A percentile compares a stretch with the other conserved stretches of the same genome.
Evolutionary conservation across 2,113 vertebrate genomes (phyloP).

Genomic region (Microtus oregoni): DNA sequence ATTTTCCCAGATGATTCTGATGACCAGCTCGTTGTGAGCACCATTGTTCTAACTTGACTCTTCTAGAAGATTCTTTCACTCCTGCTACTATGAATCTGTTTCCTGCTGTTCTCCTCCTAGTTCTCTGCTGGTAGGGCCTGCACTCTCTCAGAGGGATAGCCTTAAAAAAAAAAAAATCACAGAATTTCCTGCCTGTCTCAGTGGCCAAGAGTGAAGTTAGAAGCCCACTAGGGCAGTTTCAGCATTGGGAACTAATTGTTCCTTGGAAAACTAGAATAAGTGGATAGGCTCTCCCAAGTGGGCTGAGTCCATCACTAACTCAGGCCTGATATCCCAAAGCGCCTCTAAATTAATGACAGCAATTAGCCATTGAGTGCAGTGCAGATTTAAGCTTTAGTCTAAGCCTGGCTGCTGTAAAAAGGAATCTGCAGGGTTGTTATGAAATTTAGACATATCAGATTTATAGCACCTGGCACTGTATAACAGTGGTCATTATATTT

Average conservation of each 20-base stretch:
- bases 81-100: neutral
- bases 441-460: slow-evolving; percentile 9
- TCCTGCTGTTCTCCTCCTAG: neutral
- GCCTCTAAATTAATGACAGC: slow-evolving; percentile 32
- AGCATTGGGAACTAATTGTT: neutral
- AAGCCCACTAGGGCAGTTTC: neutral
- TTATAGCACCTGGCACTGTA: neutral
- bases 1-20: neutral
- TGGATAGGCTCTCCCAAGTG: neutral
- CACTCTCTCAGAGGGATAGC: neutral
- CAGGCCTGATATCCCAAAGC: neutral
- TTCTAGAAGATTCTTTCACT: slow-evolving; percentile 45
- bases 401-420: slow-evolving; percentile 34
- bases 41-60: neutral
- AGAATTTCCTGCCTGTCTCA: neutral
- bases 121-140: neutral
- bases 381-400: slow-evolving; percentile 31
- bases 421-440: neutral
- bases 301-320: neutral
- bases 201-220: neutral
- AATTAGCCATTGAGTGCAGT: neutral
- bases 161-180: neutral
- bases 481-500: slow-evolving; percentile 7
- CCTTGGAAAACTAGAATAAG: slow-evolving; percentile 26
- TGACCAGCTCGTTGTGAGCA: neutral